phyloP scores from a whole-genome alignment of 1,140 invertebrate species.

The Phenacoccus solenopsis region DNA sequence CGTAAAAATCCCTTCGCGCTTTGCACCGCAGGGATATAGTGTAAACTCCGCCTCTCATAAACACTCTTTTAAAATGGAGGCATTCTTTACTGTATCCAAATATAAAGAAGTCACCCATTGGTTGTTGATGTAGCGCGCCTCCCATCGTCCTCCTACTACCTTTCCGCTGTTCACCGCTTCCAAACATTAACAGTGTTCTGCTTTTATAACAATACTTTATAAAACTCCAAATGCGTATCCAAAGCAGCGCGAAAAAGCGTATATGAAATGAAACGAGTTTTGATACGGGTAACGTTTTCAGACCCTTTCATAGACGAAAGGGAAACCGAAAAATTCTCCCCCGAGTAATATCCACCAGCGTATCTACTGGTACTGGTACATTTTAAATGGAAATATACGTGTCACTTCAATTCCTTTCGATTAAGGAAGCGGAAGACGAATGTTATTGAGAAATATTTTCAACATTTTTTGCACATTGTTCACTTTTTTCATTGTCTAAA shows the following conservation, averaged over 20 bases:
- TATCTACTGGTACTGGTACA: not conserved
- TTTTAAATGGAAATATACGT: not conserved
- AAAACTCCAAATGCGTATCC: not conserved
- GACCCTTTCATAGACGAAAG: not conserved
- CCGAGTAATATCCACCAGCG: no score
- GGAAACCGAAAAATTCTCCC: not conserved
- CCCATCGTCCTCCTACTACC: constrained; percentile 7
- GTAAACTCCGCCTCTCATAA: constrained; percentile 9
- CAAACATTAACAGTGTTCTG: constrained; percentile 5
- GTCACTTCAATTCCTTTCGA: not conserved
- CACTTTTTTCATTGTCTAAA: not conserved
- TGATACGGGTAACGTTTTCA: not conserved
- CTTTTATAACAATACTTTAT: not conserved
- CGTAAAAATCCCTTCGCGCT: not conserved
- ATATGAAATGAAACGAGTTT: not conserved
- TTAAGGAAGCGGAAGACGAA: not conserved
- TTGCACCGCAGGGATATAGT: not conserved
- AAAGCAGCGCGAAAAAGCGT: not conserved
- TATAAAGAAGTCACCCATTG: constrained; percentile 1
- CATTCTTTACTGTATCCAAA: constrained; percentile 11
- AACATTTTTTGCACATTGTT: not conserved
- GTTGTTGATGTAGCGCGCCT: constrained; percentile 4
- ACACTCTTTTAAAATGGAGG: constrained; percentile 13
- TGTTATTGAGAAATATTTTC: not conserved
- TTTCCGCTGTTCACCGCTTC: not conserved